Conservation (phyloP, 2,888 invertebrate genomes). For the Sisyra nigra region DNA sequence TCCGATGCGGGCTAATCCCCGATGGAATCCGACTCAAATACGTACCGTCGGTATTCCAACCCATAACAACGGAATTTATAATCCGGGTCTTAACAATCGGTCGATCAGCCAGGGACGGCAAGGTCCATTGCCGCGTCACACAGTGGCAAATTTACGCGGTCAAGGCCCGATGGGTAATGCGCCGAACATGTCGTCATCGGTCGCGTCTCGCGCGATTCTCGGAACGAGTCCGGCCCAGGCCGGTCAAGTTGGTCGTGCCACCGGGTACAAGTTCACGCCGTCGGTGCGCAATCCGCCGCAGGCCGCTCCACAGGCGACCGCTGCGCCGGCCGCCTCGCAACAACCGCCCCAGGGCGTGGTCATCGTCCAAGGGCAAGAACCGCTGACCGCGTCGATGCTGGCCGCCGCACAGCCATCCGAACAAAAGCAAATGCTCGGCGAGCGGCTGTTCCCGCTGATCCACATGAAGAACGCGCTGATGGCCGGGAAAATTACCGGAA, state of each 20-base stretch:
- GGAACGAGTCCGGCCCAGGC: constrained; percentile 44
- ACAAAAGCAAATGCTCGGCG: constrained; percentile 98
- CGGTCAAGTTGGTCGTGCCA: constrained; percentile 48
- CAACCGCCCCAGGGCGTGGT: constrained; percentile 64
- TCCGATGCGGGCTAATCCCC: too few species aligned
- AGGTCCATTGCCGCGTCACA: constrained; percentile 45
- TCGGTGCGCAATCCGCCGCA: constrained; percentile 78
- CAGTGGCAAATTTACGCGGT: constrained; percentile 58
- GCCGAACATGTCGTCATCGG: constrained; percentile 58
- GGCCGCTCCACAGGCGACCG: constrained; percentile 28
- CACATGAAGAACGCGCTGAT: constrained; percentile 84
- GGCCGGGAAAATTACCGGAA: constrained; percentile 97
- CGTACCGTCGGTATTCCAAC: too few species aligned
- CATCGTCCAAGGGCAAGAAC: constrained; percentile 88
- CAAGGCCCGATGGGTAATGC: constrained; percentile 69
- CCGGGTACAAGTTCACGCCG: constrained; percentile 77
- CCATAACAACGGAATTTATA: too few species aligned
- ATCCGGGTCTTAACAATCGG: constrained; percentile 47
- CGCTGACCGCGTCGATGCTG: constrained; percentile 88
- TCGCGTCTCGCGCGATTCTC: constrained; percentile 77
- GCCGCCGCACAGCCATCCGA: constrained; percentile 91
- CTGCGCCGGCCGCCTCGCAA: constrained; percentile 32
- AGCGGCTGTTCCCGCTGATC: constrained; percentile 94
- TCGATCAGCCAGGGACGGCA: constrained; percentile 38
- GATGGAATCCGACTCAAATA: too few species aligned